Evolutionary conservation across 2,113 vertebrate genomes (phyloP).

Genomic region (Spea bombifrons): DNA sequence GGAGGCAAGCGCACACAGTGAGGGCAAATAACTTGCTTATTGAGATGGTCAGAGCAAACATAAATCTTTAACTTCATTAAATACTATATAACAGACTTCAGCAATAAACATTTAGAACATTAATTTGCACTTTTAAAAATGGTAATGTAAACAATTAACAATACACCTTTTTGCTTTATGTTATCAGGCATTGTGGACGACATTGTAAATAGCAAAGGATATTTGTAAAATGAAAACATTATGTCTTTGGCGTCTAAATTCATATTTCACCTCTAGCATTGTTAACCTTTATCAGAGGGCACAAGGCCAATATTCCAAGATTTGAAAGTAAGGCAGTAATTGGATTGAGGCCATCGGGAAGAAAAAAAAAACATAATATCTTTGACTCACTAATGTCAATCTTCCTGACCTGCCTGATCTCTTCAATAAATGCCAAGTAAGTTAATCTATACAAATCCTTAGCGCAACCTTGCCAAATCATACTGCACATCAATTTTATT

Average conservation of each 20-base stretch:
- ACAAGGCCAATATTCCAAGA: constrained; percentile 54
- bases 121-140: too few relatives aligned
- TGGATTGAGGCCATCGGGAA: constrained; percentile 70
- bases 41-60: too few relatives aligned
- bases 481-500: constrained; percentile 49
- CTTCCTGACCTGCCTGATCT: constrained; percentile 69
- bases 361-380: constrained; percentile 62
- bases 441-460: constrained; percentile 79
- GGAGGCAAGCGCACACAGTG: too few relatives aligned
- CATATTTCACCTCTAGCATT: neutral
- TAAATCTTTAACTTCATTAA: too few relatives aligned
- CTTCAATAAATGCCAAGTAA: constrained; percentile 63
- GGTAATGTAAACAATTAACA: too few relatives aligned
- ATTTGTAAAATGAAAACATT: constrained; percentile 1
- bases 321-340: constrained; percentile 77
- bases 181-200: too few relatives aligned
- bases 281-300: constrained; percentile 7
- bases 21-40: too few relatives aligned
- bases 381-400: constrained; percentile 71
- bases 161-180: too few relatives aligned
- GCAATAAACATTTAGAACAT: too few relatives aligned
- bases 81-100: too few relatives aligned
- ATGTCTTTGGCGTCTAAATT: neutral
- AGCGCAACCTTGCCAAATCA: constrained; percentile 53
- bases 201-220: neutral